Evolutionary conservation across 2,113 vertebrate genomes (phyloP), one percentile per base, ranked within the genome.

Genomic region (Craseonycteris thonglongyai): DNA sequence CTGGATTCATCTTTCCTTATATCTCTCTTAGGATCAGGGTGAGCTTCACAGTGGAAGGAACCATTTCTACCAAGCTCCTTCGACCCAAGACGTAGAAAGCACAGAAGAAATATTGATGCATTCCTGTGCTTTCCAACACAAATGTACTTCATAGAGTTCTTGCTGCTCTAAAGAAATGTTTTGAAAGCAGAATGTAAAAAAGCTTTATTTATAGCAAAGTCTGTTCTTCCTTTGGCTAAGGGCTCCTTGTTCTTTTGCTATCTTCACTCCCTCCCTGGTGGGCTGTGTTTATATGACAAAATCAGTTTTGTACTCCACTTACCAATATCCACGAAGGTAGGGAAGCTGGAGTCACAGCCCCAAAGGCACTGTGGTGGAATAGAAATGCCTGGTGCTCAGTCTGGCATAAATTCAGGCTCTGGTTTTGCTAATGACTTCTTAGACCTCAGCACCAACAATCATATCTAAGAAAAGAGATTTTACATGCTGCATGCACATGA

Each of bases 81-180:
- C 58, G 26, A 56, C 26, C 11, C 51, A 87, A 93, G 47, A 6
- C 51, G 38, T 54, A 72, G 59, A 88, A 88, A 83, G 61, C 74
- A 74, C 49, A 88, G 49, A 80, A 74, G 68, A 93, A 94, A 93
- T 68, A 81, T 89, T 90, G 83, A 93, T 76, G n/a, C 63, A 89
- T 89, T 92, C 47, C 92, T 88, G 45, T 66, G 89, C 61, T 96
- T 96, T 97, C 97, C 89, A 96, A 95, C 61, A 97, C 86, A 96
- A 96, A 96, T 96, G 40, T 86, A 66, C 84, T 97, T 95, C 49
- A 63, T 63, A 78, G 82, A 87, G 65, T 65, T 45, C 51, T 90
- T 91, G 87, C 71, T 72, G 59, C 56, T 90, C 14, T 88, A 88
- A 95, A 97, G 54, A 91, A 83, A 81, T 95, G 90, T 89, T 94